phyloP scores from a whole-genome alignment of 2,113 vertebrate genomes.

The Microcebus griseorufus region DNA sequence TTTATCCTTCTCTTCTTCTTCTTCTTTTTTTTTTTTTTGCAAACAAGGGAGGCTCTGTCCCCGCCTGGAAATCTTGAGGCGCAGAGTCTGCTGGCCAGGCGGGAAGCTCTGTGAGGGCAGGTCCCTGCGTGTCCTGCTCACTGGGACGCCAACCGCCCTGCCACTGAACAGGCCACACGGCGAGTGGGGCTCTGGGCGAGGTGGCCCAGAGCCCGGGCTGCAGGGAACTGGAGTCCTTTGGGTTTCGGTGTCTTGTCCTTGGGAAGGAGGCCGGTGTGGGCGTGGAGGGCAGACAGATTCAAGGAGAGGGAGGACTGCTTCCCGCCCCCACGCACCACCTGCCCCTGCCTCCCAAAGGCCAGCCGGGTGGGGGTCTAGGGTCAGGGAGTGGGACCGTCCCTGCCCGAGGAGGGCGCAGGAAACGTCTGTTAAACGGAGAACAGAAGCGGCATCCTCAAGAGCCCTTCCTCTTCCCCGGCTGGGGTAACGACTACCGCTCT shows the following conservation, averaged over 20 bases:
- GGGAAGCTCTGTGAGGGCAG: neutral
- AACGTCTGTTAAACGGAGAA: neutral
- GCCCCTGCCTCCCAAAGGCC: neutral
- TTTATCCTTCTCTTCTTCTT: neutral
- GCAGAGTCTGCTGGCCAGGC: neutral
- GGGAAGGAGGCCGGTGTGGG: neutral
- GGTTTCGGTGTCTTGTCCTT: neutral
- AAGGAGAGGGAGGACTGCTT: neutral
- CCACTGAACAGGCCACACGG: neutral
- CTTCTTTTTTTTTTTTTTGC: neutral
- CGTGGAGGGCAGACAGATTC: neutral
- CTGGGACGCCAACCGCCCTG: neutral
- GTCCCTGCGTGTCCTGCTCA: fast-evolving
- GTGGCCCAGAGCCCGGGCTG: neutral
- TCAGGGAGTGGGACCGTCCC: neutral
- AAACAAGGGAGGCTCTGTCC: neutral
- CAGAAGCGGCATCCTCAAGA: neutral
- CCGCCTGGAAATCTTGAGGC: neutral
- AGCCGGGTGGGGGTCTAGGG: neutral
- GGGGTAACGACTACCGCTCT: neutral
- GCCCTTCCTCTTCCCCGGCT: neutral
- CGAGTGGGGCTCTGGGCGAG: neutral
- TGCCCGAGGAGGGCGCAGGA: neutral
- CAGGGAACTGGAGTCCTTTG: neutral
- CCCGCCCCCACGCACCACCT: too few relatives aligned